Evolutionary conservation across 2,888 invertebrate genomes (phyloP).

Genomic region (Eupeodes luniger): DNA sequence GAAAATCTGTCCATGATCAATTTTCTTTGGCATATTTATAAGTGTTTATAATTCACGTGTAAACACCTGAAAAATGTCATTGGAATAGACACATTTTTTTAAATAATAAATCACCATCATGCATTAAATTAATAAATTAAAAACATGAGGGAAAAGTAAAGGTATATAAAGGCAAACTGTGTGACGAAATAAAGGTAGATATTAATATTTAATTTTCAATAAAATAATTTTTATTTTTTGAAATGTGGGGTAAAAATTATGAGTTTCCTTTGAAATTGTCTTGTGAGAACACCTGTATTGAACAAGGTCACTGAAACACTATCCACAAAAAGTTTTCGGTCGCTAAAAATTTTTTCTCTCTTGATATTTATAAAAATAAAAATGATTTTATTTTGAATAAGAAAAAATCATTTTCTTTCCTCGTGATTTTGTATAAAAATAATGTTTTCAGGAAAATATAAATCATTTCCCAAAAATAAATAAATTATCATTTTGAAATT

Average conservation of each 20-base stretch:
- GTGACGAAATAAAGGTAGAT: neutral
- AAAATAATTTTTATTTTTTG: neutral
- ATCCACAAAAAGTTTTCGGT: slow-evolving; percentile 54
- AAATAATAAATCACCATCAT: neutral
- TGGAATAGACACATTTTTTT: neutral
- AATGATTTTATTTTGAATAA: neutral
- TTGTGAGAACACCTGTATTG: slow-evolving; percentile 33
- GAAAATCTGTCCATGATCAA: slow-evolving; percentile 16
- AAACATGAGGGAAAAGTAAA: neutral
- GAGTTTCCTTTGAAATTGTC: slow-evolving; percentile 6
- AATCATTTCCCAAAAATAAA: no score
- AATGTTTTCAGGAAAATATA: neutral
- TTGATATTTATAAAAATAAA: neutral
- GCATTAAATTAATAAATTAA: neutral
- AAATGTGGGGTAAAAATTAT: neutral
- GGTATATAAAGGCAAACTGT: neutral
- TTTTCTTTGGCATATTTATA: slow-evolving; percentile 38
- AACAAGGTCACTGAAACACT: slow-evolving; percentile 43
- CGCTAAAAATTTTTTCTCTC: neutral
- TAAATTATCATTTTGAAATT: no score
- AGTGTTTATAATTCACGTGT: neutral
- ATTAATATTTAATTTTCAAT: neutral
- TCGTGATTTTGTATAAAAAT: neutral
- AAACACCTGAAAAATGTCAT: slow-evolving; percentile 15
- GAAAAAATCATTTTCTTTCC: neutral